Conservation (phyloP, 2,888 invertebrate genomes). For the Mythimna albipuncta region DNA sequence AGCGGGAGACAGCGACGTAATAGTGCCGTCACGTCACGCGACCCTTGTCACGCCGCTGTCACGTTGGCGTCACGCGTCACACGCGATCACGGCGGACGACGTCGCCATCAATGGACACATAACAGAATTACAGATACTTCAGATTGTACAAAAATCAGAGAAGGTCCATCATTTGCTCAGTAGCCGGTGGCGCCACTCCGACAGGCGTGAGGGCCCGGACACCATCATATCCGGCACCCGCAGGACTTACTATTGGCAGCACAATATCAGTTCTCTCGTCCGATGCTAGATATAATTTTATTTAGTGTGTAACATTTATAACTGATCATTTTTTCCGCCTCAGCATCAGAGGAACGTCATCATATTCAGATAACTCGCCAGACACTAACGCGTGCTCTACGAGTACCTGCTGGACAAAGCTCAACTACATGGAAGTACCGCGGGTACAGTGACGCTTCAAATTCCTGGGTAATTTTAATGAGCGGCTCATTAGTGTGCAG, state of each 20-base stretch:
- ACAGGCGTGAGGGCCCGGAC: neutral
- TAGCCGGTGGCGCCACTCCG: neutral
- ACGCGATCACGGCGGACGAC: constrained; percentile 2
- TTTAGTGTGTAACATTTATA: too few relatives aligned
- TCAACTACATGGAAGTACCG: neutral
- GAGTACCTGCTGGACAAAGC: neutral
- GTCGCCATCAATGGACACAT: constrained; percentile 1
- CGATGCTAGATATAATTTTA: too few relatives aligned
- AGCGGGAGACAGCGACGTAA: constrained; percentile 26
- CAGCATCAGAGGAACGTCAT: too few relatives aligned
- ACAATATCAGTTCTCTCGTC: too few relatives aligned
- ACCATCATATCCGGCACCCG: neutral
- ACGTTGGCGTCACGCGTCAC: constrained; percentile 46
- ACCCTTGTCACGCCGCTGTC: constrained; percentile 52
- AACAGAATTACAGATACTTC: too few relatives aligned
- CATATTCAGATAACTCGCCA: neutral
- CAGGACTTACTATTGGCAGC: neutral
- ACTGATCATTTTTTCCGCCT: too few relatives aligned
- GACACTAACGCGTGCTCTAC: neutral
- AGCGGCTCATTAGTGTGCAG: constrained; percentile 29
- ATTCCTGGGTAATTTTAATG: constrained; percentile 19
- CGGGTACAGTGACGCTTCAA: neutral
- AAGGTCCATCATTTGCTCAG: neutral
- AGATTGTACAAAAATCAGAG: neutral
- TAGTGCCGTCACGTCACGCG: constrained; percentile 32